phyloP scores from a whole-genome alignment of 2,113 vertebrate species.

The Neofelis nebulosa region DNA sequence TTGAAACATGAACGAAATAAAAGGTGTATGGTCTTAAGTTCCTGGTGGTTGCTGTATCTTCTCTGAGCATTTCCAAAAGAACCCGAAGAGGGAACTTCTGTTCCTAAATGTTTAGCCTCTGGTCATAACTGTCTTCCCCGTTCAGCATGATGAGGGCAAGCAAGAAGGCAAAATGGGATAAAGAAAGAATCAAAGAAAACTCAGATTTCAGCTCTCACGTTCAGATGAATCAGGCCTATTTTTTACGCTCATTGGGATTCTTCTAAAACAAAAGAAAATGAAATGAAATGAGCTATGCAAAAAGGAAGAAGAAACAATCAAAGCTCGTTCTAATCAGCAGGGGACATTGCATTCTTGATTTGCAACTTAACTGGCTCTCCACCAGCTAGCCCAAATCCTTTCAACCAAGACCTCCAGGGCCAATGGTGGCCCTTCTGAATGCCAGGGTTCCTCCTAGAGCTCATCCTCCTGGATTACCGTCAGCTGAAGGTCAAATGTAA shows the following conservation, averaged over 20 bases:
- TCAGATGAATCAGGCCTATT: slow-evolving; percentile 43
- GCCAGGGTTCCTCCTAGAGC: neutral
- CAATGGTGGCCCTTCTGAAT: neutral
- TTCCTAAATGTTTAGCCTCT: slow-evolving; percentile 9
- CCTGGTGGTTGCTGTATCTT: neutral
- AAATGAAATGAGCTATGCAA: slow-evolving; percentile 33
- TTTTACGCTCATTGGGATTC: slow-evolving; percentile 55
- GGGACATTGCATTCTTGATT: slow-evolving; percentile 42
- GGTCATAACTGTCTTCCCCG: neutral
- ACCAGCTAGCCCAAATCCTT: neutral
- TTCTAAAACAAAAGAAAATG: slow-evolving; percentile 64
- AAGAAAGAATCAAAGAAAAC: slow-evolving; percentile 44
- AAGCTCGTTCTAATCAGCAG: slow-evolving; percentile 47
- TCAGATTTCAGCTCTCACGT: neutral
- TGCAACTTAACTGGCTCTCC: neutral
- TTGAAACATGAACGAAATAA: slow-evolving; percentile 16
- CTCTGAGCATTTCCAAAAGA: neutral
- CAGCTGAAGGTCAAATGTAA: slow-evolving; percentile 40
- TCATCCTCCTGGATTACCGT: neutral
- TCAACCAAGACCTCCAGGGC: neutral
- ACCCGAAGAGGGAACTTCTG: neutral
- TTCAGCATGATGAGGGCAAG: neutral
- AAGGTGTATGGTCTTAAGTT: neutral
- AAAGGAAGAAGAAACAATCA: slow-evolving; percentile 17
- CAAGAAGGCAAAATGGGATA: neutral